Conservation (phyloP, 1,140 invertebrate genomes). For the Danaus melanippus region DNA sequence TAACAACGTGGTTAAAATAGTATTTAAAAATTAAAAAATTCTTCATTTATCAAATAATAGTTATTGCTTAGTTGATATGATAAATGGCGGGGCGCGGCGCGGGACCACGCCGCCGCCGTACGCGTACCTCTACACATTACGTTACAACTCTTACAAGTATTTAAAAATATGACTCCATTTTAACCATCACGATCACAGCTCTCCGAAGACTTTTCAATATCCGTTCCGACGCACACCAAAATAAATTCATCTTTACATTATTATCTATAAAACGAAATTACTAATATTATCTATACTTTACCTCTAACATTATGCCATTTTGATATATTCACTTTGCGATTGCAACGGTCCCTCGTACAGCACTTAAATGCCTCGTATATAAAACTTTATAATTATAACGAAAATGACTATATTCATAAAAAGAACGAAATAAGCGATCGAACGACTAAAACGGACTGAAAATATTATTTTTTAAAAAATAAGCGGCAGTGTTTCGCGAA, state of each 20-base stretch:
- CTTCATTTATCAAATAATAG: conserved; percentile 64
- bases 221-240: conserved; percentile 63
- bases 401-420: conserved; percentile 50
- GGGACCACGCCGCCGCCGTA: conserved; percentile 8
- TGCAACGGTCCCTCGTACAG: conserved; percentile 71
- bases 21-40: conserved; percentile 64
- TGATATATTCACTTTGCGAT: conserved; percentile 70
- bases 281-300: conserved; percentile 69
- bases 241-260: conserved; percentile 69
- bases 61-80: conserved; percentile 71
- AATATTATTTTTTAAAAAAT: conserved; percentile 44
- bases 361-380: conserved; percentile 68
- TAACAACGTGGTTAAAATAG: conserved; percentile 69
- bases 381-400: conserved; percentile 54
- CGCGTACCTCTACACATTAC: conserved; percentile 35
- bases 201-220: conserved; percentile 67
- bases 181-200: conserved; percentile 70
- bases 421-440: conserved; percentile 49
- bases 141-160: conserved; percentile 66
- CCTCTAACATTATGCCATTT: conserved; percentile 71
- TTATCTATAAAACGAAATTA: conserved; percentile 69
- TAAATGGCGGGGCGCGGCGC: conserved; percentile 23
- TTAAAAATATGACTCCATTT: conserved; percentile 71
- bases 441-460: conserved; percentile 50
- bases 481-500: conserved; percentile 69